Conservation (phyloP, 2,113 vertebrate species). For the Origma solitaria region DNA sequence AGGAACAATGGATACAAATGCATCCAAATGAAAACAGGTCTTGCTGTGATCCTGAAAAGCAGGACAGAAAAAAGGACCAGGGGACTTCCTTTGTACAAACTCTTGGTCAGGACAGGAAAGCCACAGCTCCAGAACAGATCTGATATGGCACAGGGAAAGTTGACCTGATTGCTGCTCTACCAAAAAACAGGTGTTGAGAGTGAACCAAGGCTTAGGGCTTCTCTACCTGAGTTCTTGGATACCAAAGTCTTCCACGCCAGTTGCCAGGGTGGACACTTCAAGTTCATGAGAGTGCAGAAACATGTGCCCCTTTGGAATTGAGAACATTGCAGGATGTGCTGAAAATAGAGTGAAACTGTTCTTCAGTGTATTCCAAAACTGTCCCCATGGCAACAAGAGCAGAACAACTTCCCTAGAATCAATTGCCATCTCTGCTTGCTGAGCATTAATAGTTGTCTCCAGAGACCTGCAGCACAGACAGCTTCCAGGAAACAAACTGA, state of each 20-base stretch:
- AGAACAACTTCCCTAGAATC: neutral
- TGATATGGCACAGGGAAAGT: neutral
- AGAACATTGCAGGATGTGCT: neutral
- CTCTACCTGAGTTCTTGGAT: neutral
- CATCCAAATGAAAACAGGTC: neutral
- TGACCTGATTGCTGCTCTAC: neutral
- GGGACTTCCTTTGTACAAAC: neutral
- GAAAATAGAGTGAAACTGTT: neutral
- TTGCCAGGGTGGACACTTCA: neutral
- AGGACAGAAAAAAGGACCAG: neutral
- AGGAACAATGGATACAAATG: neutral
- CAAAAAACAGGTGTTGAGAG: neutral
- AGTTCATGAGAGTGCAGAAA: neutral
- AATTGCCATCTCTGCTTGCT: neutral
- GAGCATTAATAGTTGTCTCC: neutral
- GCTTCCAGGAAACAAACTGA: conserved; percentile 14
- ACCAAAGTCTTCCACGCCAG: neutral
- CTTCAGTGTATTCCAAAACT: neutral
- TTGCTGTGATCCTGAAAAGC: neutral
- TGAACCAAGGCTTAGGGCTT: neutral
- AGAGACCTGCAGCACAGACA: neutral
- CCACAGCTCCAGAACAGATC: neutral
- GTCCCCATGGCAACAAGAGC: neutral
- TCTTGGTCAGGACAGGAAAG: neutral
- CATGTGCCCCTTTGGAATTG: neutral